Evolutionary conservation across 2,113 vertebrate species (phyloP).

Genomic region (Triplophysa dalaica): DNA sequence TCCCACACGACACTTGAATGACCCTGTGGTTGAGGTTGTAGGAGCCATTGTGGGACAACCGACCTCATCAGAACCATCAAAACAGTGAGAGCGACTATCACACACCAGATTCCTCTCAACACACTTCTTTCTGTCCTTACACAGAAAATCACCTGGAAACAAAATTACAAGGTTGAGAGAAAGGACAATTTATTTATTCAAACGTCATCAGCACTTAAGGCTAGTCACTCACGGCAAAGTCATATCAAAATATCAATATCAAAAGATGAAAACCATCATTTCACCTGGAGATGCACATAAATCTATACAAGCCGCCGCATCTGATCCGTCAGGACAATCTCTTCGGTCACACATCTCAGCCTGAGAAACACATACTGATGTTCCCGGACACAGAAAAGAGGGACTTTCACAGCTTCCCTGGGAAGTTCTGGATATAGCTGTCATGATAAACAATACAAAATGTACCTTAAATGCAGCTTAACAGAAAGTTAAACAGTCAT

Average conservation of each 20-base stretch:
- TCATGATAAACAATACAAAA: neutral
- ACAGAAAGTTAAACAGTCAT: too few relatives aligned
- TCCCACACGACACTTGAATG: constrained; percentile 55
- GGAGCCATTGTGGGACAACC: constrained; percentile 61
- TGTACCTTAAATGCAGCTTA: neutral
- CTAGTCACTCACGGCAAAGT: too few relatives aligned
- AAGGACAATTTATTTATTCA: too few relatives aligned
- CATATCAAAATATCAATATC: neutral
- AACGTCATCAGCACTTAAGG: too few relatives aligned
- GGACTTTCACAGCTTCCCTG: constrained; percentile 66
- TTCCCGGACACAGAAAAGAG: constrained; percentile 70
- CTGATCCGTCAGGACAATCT: constrained; percentile 70
- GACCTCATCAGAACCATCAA: constrained; percentile 80
- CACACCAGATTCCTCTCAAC: constrained; percentile 68
- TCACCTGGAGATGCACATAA: constrained; percentile 15
- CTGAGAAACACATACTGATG: constrained; percentile 50
- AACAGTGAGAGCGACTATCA: constrained; percentile 78
- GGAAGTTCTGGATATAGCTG: constrained; percentile 12
- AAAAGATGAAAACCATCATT: neutral
- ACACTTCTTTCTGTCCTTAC: constrained; percentile 71
- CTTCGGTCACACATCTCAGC: constrained; percentile 46
- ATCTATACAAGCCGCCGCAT: constrained; percentile 45
- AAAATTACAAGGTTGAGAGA: neutral
- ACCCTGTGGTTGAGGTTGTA: neutral
- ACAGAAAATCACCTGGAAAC: constrained; percentile 75